A percentile compares a stretch with the other conserved stretches of the same genome.
phyloP scores from a whole-genome alignment of 2,113 vertebrate species.

The Verasper variegatus region DNA sequence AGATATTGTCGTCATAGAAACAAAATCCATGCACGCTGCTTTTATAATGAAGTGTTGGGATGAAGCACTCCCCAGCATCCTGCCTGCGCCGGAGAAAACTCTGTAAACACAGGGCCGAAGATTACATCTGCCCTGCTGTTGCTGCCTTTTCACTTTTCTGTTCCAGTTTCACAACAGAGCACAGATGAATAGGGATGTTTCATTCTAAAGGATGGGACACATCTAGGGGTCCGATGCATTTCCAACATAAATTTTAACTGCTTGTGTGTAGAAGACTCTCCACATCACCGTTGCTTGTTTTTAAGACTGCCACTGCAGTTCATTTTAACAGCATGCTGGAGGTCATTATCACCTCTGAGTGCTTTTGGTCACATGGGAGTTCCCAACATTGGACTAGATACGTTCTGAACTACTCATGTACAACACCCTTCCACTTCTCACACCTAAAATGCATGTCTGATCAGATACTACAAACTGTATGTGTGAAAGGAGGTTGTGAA shows the following conservation, averaged over 20 bases:
- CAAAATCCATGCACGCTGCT: background rate
- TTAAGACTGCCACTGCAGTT: background rate
- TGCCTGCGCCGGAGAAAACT: background rate
- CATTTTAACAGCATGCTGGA: background rate
- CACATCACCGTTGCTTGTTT: background rate
- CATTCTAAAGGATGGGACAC: conserved; percentile 8
- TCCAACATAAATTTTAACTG: background rate
- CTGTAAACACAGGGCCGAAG: background rate
- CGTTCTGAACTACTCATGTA: background rate
- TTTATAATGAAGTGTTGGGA: background rate
- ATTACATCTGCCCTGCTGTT: background rate
- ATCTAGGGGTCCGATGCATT: conserved; percentile 1
- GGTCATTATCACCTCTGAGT: background rate
- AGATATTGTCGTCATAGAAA: background rate
- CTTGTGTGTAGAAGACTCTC: conserved; percentile 6
- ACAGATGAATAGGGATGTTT: background rate
- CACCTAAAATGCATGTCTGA: background rate
- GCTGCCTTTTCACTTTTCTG: background rate
- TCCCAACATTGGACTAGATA: background rate
- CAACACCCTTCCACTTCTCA: background rate
- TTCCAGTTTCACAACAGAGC: background rate
- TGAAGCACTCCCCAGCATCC: background rate
- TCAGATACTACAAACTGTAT: background rate
- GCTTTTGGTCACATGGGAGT: background rate
- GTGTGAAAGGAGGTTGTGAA: background rate